Conservation (phyloP, 2,888 invertebrate species). For the Hyalella azteca region DNA sequence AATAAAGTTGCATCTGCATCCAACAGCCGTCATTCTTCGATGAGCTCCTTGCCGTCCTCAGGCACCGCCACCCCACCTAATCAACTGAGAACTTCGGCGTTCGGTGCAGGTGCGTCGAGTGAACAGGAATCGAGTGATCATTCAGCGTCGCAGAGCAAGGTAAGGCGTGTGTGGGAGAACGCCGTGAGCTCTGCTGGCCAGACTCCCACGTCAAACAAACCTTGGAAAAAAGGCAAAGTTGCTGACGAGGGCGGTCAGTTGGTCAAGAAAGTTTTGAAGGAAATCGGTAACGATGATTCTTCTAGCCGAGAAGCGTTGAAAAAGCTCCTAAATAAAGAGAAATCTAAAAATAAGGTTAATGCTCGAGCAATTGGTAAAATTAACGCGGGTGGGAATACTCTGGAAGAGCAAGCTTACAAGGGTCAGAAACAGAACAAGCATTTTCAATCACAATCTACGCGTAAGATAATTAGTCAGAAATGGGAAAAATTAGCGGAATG, state of each 20-base stretch:
- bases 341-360: slow-evolving; percentile 41
- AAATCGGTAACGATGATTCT: slow-evolving; percentile 7
- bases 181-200: slow-evolving; percentile 43
- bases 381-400: not conserved
- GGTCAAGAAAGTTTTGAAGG: slow-evolving; percentile 47
- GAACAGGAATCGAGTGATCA: slow-evolving; percentile 23
- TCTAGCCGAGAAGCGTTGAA: not conserved
- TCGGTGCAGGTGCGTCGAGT: slow-evolving; percentile 47
- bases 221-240: slow-evolving; percentile 51
- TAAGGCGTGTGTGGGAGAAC: slow-evolving; percentile 51
- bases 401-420: not conserved
- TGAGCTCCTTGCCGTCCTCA: slow-evolving; percentile 17
- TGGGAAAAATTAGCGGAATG: slow-evolving; percentile 25
- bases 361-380: slow-evolving; percentile 9
- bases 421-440: not conserved
- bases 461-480: not conserved
- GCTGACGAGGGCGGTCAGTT: slow-evolving; percentile 49
- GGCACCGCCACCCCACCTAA: slow-evolving; percentile 17
- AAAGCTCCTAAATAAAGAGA: slow-evolving; percentile 35
- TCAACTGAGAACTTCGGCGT: slow-evolving; percentile 6
- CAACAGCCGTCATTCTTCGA: not conserved
- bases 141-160: slow-evolving; percentile 48
- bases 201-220: slow-evolving; percentile 40
- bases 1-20: not conserved
- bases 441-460: not conserved